Conservation (phyloP, 2,113 vertebrate species). For the Bubalus kerabau region DNA sequence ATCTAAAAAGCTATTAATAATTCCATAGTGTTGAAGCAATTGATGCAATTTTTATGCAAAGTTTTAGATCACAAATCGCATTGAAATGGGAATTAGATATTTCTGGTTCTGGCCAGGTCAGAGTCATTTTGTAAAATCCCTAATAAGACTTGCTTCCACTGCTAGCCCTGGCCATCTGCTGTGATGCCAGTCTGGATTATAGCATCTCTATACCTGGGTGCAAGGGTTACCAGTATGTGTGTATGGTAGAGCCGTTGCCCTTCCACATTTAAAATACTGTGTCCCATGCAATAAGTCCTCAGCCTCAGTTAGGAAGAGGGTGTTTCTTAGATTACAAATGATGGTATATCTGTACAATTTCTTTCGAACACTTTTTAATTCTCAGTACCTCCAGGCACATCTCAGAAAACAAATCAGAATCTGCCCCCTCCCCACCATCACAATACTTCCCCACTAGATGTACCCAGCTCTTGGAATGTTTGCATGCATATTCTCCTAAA, state of each 20-base stretch:
- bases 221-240: neutral
- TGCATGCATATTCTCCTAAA: neutral
- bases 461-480: neutral
- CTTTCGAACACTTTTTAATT: neutral
- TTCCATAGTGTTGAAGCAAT: constrained; percentile 3
- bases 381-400: neutral
- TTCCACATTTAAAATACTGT: neutral
- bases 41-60: constrained; percentile 29
- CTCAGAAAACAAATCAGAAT: neutral
- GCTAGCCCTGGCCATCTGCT: neutral
- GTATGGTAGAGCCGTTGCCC: neutral
- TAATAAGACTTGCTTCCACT: neutral
- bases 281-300: neutral
- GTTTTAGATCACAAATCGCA: constrained; percentile 33
- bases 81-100: neutral
- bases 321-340: neutral
- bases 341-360: neutral
- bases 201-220: neutral
- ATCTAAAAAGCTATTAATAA: constrained; percentile 36
- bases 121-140: constrained; percentile 13
- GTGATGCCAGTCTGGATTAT: neutral
- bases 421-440: neutral
- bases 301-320: neutral
- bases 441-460: neutral
- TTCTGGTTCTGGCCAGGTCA: constrained; percentile 1